Percentiles rank a stretch among this genome's conserved stretches.
These are phyloP conservation scores for Vulpes lagopus DNA, from an alignment of 2,113 vertebrate genomes.

Conservation along the genomic window DNA sequence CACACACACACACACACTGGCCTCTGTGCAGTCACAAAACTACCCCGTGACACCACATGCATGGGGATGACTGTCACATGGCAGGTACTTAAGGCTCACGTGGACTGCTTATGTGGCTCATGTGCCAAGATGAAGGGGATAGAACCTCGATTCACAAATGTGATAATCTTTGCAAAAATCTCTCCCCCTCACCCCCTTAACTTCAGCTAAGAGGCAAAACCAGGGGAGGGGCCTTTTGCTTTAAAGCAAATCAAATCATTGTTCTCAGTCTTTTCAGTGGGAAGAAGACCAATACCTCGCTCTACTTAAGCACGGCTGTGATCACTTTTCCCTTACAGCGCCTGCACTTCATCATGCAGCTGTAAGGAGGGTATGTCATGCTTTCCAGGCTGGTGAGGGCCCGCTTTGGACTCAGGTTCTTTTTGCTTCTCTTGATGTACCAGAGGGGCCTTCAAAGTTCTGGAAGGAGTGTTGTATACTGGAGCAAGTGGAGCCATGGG, in stretches of 20 bases:
- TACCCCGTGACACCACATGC: constrained; percentile 82
- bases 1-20: constrained; percentile 76
- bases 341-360: not conserved
- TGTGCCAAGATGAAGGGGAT: constrained; percentile 81
- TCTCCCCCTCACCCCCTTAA: constrained; percentile 53
- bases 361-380: not conserved
- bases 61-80: constrained; percentile 88
- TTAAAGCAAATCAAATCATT: constrained; percentile 71
- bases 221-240: constrained; percentile 75
- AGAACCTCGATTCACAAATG: constrained; percentile 79
- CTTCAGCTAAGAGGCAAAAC: constrained; percentile 71
- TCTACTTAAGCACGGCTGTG: not conserved
- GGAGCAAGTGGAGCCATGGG: not conserved
- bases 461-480: too few species aligned
- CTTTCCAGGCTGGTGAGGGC: not conserved
- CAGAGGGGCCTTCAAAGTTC: not conserved
- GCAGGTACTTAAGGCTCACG: constrained; percentile 87
- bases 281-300: constrained; percentile 55
- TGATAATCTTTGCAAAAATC: constrained; percentile 87
- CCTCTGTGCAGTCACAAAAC: constrained; percentile 77
- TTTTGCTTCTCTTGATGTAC: not conserved
- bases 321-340: not conserved
- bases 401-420: too few species aligned
- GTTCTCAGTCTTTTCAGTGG: constrained; percentile 65
- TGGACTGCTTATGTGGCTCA: constrained; percentile 86